Conservation (phyloP, 1,140 invertebrate genomes). For the Pygmarrhopalites habei region DNA sequence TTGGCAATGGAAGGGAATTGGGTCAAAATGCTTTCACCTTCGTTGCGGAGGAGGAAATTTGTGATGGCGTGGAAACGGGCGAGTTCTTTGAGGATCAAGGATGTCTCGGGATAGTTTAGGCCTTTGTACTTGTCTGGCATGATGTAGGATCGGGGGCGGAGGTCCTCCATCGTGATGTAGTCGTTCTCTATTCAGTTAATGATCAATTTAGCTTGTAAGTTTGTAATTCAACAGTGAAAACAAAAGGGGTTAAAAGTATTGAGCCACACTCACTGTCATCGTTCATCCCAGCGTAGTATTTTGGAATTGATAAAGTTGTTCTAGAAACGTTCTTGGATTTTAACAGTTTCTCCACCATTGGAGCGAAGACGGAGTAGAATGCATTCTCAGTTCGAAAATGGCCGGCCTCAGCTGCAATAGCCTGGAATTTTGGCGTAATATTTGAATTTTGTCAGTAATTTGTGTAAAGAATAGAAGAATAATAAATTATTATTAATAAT, state of each 20-base stretch:
- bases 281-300: conserved; percentile 2
- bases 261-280: background rate
- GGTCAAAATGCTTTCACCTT: conserved; percentile 1
- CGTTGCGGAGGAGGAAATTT: conserved; percentile 15
- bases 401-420: background rate
- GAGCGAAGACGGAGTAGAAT: background rate
- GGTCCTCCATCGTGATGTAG: conserved; percentile 27
- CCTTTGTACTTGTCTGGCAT: conserved; percentile 28
- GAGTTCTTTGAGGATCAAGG: conserved; percentile 22
- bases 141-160: conserved; percentile 23
- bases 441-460: too few relatives aligned
- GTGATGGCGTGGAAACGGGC: conserved; percentile 26
- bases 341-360: background rate
- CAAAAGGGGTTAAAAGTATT: too few relatives aligned
- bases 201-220: too few relatives aligned
- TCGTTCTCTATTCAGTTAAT: conserved; percentile 1
- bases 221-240: too few relatives aligned
- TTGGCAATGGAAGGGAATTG: background rate
- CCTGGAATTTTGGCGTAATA: too few relatives aligned
- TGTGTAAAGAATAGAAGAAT: too few relatives aligned
- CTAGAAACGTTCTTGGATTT: background rate
- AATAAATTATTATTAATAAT: too few relatives aligned
- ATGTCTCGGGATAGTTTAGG: conserved; percentile 13
- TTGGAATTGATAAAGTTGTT: background rate
- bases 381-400: background rate